A percentile compares a stretch with the other conserved stretches of the same genome.
Evolutionary conservation across 2,113 vertebrate genomes (phyloP).

Genomic region (Emydura subglobosa): DNA sequence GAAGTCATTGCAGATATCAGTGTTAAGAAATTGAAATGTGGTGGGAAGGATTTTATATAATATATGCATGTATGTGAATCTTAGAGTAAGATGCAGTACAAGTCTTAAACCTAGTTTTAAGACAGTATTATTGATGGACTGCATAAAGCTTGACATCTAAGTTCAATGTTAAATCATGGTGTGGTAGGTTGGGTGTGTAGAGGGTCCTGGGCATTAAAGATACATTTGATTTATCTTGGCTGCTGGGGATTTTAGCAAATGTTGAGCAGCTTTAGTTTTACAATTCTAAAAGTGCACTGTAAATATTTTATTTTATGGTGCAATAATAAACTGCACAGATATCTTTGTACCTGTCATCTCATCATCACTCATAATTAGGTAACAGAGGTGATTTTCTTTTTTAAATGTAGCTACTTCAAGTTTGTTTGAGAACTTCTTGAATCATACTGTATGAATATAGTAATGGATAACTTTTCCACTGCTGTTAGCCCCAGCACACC

Average conservation of each 20-base stretch:
- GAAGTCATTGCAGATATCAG: not conserved
- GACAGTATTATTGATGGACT: not conserved
- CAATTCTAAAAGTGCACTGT: not conserved
- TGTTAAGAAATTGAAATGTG: not conserved
- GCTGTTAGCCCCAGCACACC: not conserved
- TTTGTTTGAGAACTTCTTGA: conserved; percentile 28
- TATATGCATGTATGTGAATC: not conserved
- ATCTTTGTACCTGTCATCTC: conserved; percentile 6
- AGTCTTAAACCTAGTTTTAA: not conserved
- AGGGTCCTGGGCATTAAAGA: not conserved
- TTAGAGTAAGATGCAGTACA: not conserved
- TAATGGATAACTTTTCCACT: not conserved
- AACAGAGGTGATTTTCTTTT: not conserved
- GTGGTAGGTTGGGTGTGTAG: not conserved
- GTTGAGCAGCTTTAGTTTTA: not conserved
- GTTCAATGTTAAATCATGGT: not conserved
- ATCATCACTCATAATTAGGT: not conserved
- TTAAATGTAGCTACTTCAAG: not conserved
- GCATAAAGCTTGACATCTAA: not conserved
- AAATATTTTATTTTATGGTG: not conserved
- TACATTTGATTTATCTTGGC: not conserved
- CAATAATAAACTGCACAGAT: not conserved
- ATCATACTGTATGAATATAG: conserved; percentile 11
- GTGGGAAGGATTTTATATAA: not conserved
- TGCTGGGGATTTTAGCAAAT: conserved; percentile 11